These are phyloP conservation scores for Melipona quadrifasciata DNA, from an alignment of 1,140 invertebrate genomes.

Conservation along the genomic window DNA sequence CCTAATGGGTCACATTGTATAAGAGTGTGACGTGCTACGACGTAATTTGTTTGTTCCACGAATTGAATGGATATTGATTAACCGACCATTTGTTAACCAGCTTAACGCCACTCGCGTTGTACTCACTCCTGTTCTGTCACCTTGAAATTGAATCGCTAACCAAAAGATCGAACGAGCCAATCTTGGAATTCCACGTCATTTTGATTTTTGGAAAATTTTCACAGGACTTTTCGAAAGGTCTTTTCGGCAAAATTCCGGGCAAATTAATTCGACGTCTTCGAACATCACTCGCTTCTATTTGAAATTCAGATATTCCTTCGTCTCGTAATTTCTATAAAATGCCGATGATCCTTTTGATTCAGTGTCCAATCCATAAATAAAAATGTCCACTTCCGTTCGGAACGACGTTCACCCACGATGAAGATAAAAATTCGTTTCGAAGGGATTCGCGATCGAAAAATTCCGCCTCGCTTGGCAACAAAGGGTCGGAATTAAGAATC, in stretches of 20 bases:
- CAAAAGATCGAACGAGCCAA: not conserved
- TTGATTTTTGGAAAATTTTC: not conserved
- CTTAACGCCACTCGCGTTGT: not conserved
- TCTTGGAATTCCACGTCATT: not conserved
- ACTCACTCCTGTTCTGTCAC: not conserved
- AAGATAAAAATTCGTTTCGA: not conserved
- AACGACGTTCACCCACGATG: not conserved
- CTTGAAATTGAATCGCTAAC: not conserved
- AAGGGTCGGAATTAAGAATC: not conserved
- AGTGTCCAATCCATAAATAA: not conserved
- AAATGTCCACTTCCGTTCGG: not conserved
- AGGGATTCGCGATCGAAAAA: not conserved
- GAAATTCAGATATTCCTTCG: not conserved
- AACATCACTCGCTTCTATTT: not conserved
- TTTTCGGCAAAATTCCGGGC: not conserved
- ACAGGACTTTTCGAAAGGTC: not conserved
- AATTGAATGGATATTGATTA: constrained; percentile 10
- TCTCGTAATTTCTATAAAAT: not conserved
- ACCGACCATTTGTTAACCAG: not conserved
- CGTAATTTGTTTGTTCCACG: constrained; percentile 6
- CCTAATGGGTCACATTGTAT: not conserved
- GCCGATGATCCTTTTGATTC: not conserved
- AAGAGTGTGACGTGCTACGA: not conserved
- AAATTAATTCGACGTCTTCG: not conserved
- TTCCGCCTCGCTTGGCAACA: not conserved